phyloP scores from a whole-genome alignment of 2,888 invertebrate species.

The Aporophyla lueneburgensis region DNA sequence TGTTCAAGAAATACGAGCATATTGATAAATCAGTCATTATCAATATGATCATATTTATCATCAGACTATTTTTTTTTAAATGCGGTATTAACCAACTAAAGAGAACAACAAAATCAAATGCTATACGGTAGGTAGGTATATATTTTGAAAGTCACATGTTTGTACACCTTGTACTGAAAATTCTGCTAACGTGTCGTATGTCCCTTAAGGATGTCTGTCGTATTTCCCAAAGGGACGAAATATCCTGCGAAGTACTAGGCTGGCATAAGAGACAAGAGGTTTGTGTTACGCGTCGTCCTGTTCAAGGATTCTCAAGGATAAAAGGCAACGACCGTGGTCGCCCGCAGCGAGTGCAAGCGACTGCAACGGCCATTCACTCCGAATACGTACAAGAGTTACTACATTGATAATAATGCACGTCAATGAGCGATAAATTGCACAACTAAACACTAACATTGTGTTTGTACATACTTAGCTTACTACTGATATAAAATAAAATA shows the following conservation, averaged over 20 bases:
- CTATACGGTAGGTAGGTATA: neutral
- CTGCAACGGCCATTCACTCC: constrained; percentile 82
- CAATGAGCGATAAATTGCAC: constrained; percentile 55
- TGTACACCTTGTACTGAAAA: constrained; percentile 7
- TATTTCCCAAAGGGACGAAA: constrained; percentile 91
- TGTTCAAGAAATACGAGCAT: neutral
- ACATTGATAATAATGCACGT: constrained; percentile 60
- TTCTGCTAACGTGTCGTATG: constrained; percentile 43
- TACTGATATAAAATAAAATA: neutral
- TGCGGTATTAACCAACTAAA: neutral
- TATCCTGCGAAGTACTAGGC: constrained; percentile 90
- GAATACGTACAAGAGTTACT: constrained; percentile 58
- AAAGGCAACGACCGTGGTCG: constrained; percentile 81
- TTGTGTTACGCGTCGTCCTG: constrained; percentile 83
- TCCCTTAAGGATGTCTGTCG: constrained; percentile 83
- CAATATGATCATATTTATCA: too few species aligned
- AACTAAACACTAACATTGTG: constrained; percentile 20
- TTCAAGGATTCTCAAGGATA: constrained; percentile 90
- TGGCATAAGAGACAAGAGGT: constrained; percentile 82
- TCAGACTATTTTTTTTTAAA: too few species aligned
- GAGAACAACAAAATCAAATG: neutral
- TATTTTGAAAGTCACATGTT: neutral
- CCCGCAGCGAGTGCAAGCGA: constrained; percentile 66
- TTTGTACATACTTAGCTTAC: too few species aligned
- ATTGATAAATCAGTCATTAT: too few species aligned